Evolutionary conservation across 2,113 vertebrate species (phyloP).

Genomic region (Lichenostomus cassidix): DNA sequence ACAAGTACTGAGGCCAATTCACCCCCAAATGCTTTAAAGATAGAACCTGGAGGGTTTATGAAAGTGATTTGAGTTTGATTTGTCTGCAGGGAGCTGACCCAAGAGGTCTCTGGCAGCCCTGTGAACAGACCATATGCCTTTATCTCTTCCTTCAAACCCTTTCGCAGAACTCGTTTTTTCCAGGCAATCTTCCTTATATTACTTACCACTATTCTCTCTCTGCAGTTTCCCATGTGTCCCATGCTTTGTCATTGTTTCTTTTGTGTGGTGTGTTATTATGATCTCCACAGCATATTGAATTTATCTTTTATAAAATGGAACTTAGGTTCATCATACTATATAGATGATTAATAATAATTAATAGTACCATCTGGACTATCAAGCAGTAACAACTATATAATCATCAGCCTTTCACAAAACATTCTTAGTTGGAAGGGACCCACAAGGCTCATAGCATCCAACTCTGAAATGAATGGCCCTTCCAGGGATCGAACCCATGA

Average conservation of each 20-base stretch:
- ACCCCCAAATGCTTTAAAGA: conserved; percentile 25
- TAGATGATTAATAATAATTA: conserved; percentile 31
- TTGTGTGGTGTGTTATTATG: background rate
- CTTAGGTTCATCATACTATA: background rate
- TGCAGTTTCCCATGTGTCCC: background rate
- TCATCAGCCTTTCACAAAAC: background rate
- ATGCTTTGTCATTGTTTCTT: conserved; percentile 2
- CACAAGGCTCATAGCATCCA: background rate
- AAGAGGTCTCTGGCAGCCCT: background rate
- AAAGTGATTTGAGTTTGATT: conserved; percentile 25
- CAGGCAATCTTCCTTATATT: background rate
- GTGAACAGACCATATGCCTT: conserved; percentile 20
- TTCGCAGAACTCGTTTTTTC: background rate
- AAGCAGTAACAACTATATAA: background rate
- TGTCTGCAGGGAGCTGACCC: conserved; percentile 26
- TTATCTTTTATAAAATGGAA: background rate
- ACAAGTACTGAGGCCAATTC: background rate
- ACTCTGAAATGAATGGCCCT: background rate
- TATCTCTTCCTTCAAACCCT: conserved; percentile 10
- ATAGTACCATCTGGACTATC: conserved; percentile 14
- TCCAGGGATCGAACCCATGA: background rate
- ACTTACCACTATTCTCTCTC: background rate
- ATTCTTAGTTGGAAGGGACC: background rate
- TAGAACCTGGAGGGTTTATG: background rate
- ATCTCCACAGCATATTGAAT: background rate